Evolutionary conservation across 2,888 invertebrate genomes (phyloP).

Genomic region (Pteria penguin): DNA sequence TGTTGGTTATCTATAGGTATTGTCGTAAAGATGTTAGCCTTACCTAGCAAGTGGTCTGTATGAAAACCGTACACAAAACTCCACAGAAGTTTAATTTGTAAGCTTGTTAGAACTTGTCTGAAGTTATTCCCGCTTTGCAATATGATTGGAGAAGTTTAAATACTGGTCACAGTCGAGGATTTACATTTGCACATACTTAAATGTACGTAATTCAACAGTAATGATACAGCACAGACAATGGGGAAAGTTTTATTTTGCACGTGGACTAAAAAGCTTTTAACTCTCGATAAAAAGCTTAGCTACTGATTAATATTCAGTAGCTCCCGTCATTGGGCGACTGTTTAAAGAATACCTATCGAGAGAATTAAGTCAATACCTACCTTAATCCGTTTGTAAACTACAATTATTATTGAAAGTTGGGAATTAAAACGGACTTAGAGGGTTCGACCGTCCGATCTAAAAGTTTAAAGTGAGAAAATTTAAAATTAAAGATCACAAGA

Average conservation of each 20-base stretch:
- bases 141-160: no score
- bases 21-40: background rate
- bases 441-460: background rate
- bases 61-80: no score
- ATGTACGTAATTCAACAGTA: background rate
- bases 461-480: background rate
- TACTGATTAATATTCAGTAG: constrained; percentile 19
- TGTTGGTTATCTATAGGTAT: background rate
- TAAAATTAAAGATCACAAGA: no score
- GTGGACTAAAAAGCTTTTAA: constrained; percentile 20
- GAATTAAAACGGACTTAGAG: background rate
- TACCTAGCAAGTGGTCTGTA: no score
- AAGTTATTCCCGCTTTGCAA: no score
- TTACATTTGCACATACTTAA: background rate
- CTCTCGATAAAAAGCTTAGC: constrained; percentile 23
- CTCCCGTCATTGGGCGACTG: background rate
- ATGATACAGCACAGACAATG: background rate
- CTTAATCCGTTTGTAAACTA: background rate
- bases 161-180: background rate
- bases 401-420: background rate
- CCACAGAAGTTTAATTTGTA: no score
- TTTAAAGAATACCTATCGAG: background rate
- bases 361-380: background rate
- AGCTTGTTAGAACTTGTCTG: no score
- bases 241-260: constrained; percentile 9